Percentiles rank a stretch among this genome's conserved stretches.
Conservation (phyloP, 2,113 vertebrate species). For the Parus major region DNA sequence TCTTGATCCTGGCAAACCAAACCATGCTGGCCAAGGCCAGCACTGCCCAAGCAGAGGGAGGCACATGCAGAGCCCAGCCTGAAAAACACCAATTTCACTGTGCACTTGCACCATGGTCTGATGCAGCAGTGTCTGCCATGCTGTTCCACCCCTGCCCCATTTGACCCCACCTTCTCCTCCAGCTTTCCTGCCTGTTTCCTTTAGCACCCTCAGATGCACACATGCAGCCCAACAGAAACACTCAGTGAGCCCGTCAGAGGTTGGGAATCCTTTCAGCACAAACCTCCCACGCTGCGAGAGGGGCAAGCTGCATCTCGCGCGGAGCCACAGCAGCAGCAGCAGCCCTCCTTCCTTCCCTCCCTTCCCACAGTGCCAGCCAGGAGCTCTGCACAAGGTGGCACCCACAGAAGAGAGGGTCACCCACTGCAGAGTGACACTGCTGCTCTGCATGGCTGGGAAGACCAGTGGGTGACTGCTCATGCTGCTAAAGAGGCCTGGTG, state of each 20-base stretch:
- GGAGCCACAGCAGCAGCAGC: neutral
- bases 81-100: neutral
- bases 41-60: neutral
- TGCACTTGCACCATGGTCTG: neutral
- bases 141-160: neutral
- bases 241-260: neutral
- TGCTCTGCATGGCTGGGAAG: neutral
- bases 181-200: neutral
- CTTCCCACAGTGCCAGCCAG: neutral
- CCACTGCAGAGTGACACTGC: neutral
- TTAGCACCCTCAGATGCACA: neutral
- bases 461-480: neutral
- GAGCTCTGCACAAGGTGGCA: rapidly evolving
- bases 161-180: neutral
- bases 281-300: neutral
- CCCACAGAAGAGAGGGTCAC: neutral
- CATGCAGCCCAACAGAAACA: neutral
- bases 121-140: neutral
- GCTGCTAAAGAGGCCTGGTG: neutral
- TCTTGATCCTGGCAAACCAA: neutral
- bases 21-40: neutral
- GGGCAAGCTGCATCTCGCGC: neutral
- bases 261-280: neutral
- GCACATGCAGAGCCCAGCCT: neutral
- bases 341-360: neutral